Conservation (phyloP, 2,888 invertebrate species). For the Dasypogon diadema region DNA sequence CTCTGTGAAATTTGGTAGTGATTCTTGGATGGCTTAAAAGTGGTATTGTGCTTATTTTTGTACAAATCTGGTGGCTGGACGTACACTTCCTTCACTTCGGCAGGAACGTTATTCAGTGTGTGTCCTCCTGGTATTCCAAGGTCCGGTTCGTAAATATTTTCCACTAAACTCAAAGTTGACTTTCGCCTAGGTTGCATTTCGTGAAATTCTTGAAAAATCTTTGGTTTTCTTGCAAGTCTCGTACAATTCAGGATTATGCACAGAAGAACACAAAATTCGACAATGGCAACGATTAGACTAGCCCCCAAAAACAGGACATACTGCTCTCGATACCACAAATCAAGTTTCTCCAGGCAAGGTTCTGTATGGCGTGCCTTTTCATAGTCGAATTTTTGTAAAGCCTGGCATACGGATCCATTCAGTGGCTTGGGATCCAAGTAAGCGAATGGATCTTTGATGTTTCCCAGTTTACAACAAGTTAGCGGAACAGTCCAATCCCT, state of each 20-base stretch:
- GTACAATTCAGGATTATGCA: conserved; percentile 80
- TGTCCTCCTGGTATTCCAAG: background rate
- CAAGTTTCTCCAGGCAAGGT: conserved; percentile 76
- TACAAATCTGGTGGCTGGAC: conserved; percentile 65
- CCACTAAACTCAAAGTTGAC: background rate
- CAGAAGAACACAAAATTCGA: conserved; percentile 79
- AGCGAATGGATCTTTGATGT: conserved; percentile 71
- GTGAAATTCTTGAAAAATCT: conserved; percentile 58
- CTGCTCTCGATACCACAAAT: conserved; percentile 83
- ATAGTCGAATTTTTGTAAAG: conserved; percentile 63
- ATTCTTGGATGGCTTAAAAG: conserved; percentile 64
- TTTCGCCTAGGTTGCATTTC: conserved; percentile 46
- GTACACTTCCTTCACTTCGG: conserved; percentile 50
- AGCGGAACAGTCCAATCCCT: conserved; percentile 77
- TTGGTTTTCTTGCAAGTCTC: conserved; percentile 67
- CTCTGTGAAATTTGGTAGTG: conserved; percentile 64
- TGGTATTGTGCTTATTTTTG: conserved; percentile 64
- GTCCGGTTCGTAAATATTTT: conserved; percentile 66
- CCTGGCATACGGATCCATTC: conserved; percentile 80
- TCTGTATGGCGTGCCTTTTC: conserved; percentile 64
- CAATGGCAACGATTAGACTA: conserved; percentile 76
- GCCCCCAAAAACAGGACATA: conserved; percentile 77
- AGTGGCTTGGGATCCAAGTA: conserved; percentile 82
- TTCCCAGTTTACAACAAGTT: conserved; percentile 78
- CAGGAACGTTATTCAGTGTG: conserved; percentile 25